Conservation (phyloP, 2,113 vertebrate species). For the Neodon shergylaensis region DNA sequence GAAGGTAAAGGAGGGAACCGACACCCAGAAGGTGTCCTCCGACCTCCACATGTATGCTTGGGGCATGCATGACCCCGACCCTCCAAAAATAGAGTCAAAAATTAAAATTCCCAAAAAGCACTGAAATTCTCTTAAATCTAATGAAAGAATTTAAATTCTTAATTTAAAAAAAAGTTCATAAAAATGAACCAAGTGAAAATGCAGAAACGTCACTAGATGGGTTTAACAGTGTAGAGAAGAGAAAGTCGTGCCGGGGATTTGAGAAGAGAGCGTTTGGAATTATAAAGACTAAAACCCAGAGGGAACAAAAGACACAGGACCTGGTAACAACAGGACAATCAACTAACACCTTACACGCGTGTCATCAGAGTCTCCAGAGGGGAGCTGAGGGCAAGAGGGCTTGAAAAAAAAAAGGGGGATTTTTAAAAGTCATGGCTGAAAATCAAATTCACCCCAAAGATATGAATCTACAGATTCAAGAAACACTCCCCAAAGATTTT, state of each 20-base stretch:
- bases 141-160: neutral
- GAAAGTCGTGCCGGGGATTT: neutral
- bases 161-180: neutral
- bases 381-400: neutral
- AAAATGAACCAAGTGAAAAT: neutral
- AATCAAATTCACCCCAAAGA: neutral
- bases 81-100: neutral
- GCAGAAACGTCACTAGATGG: neutral
- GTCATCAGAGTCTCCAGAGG: neutral
- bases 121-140: neutral
- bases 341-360: neutral
- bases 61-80: neutral
- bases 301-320: neutral
- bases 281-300: neutral
- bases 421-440: neutral
- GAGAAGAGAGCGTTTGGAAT: neutral
- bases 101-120: neutral
- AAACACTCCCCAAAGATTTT: neutral
- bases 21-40: neutral
- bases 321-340: neutral
- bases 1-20: neutral
- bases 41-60: neutral
- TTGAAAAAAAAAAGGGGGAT: neutral
- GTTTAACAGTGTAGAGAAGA: neutral
- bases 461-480: neutral